These are phyloP conservation scores for Oxyura jamaicensis DNA, from an alignment of 2,113 vertebrate species.

Conservation along the genomic window DNA sequence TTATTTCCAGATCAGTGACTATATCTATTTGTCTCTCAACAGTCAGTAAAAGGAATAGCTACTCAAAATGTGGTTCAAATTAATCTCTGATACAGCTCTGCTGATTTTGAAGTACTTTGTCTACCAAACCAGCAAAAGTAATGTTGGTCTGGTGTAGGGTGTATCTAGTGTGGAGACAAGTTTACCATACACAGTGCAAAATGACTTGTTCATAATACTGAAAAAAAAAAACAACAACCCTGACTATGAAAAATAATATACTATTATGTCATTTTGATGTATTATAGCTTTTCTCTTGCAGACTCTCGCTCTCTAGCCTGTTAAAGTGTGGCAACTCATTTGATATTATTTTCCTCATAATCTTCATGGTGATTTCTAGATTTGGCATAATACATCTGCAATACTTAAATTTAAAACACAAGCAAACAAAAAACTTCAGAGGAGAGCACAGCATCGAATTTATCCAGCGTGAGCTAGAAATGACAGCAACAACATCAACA, in stretches of 20 bases:
- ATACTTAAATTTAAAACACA: not conserved
- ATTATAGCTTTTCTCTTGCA: not conserved
- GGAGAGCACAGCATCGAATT: not conserved
- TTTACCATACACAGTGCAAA: not conserved
- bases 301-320: not conserved
- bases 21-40: not conserved
- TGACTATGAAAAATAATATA: not conserved
- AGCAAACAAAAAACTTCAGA: not conserved
- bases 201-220: not conserved
- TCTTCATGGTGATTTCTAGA: not conserved
- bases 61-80: not conserved
- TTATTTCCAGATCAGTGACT: not conserved
- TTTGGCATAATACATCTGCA: not conserved
- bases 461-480: not conserved
- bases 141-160: not conserved
- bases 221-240: accelerated
- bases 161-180: not conserved
- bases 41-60: not conserved
- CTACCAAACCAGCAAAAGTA: not conserved
- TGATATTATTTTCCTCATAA: not conserved
- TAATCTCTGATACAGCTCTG: not conserved
- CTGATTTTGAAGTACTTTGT: not conserved
- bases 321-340: not conserved
- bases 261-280: not conserved
- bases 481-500: not conserved